Evolutionary conservation across 2,113 vertebrate species (phyloP).

Genomic region (Pangasianodon hypophthalmus): DNA sequence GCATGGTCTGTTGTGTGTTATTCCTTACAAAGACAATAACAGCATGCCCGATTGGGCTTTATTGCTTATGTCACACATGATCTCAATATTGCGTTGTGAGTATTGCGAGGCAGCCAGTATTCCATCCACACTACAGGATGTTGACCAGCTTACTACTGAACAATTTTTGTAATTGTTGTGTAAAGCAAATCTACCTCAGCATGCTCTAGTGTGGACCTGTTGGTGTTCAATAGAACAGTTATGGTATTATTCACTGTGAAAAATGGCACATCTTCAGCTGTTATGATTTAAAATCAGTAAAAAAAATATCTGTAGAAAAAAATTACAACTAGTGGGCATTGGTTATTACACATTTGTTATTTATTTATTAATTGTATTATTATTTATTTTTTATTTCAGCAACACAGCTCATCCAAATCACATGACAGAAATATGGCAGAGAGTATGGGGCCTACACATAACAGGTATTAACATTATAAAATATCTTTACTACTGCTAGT

Average conservation of each 20-base stretch:
- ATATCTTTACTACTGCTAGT: not conserved
- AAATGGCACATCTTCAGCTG: not conserved
- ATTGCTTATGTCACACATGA: not conserved
- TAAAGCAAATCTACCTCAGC: not conserved
- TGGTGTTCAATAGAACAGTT: not conserved
- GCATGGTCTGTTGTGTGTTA: no score
- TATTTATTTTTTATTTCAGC: conserved; percentile 68
- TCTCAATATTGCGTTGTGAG: not conserved
- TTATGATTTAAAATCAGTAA: not conserved
- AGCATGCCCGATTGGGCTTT: no score
- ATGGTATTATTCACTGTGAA: not conserved
- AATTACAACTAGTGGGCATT: not conserved
- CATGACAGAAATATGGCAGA: conserved; percentile 66
- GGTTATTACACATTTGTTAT: not conserved
- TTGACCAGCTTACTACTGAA: not conserved
- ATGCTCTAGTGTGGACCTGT: not conserved
- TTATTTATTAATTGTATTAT: not conserved
- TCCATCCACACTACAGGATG: not conserved
- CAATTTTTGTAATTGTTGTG: not conserved
- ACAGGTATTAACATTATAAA: conserved; percentile 71
- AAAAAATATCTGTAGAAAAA: not conserved
- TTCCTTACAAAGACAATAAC: no score
- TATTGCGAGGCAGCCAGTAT: not conserved
- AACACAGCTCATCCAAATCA: conserved; percentile 63
- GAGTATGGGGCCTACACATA: conserved; percentile 71